Percentiles rank a stretch among this genome's conserved stretches.
Evolutionary conservation across 2,888 invertebrate genomes (phyloP).

Genomic region (Drosophila peninsularis): DNA sequence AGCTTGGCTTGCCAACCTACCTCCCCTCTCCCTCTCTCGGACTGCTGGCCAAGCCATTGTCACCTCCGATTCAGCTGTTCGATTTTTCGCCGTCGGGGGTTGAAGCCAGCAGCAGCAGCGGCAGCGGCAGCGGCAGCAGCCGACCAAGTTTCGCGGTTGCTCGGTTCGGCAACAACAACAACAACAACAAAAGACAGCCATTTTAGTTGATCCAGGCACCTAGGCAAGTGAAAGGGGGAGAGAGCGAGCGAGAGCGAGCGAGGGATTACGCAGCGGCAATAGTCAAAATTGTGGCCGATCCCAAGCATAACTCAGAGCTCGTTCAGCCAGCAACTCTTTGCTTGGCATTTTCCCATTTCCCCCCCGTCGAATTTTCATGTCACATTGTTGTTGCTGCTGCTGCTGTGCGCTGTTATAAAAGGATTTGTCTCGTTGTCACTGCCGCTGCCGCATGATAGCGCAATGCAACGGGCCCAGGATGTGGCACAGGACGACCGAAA

Average conservation of each 20-base stretch:
- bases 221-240: constrained; percentile 12
- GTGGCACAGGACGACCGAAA: constrained; percentile 31
- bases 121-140: constrained; percentile 8
- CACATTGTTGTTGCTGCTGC: background rate
- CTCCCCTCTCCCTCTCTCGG: background rate
- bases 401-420: constrained; percentile 53
- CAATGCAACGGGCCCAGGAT: constrained; percentile 29
- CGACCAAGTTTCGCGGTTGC: constrained; percentile 34
- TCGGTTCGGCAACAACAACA: constrained; percentile 15
- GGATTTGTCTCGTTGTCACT: constrained; percentile 79
- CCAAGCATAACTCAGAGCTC: constrained; percentile 20
- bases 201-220: constrained; percentile 46
- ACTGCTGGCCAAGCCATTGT: constrained; percentile 36
- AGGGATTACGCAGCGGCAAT: constrained; percentile 16
- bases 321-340: constrained; percentile 60
- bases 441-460: constrained; percentile 37
- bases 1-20: background rate
- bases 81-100: constrained; percentile 61
- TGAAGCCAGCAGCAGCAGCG: constrained; percentile 29
- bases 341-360: constrained; percentile 60
- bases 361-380: constrained; percentile 7
- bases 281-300: constrained; percentile 23
- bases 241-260: background rate
- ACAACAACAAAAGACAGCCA: constrained; percentile 45
- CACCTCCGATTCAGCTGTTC: constrained; percentile 64